Evolutionary conservation across 2,888 invertebrate species (phyloP), one percentile per base, ranked within the genome.

Genomic region (Leucophenga montana): DNA sequence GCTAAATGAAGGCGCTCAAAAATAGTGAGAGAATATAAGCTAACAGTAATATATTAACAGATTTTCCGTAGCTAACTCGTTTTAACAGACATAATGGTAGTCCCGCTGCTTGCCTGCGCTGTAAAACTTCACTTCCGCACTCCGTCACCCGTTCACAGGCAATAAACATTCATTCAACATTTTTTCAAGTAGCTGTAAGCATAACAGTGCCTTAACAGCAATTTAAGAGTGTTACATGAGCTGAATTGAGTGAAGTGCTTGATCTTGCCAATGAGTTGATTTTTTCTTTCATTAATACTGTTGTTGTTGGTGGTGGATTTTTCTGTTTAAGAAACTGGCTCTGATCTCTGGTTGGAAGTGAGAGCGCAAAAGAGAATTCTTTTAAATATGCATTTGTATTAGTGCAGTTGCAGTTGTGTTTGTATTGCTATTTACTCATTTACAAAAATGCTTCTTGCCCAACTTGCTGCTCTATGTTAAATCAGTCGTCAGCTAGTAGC

Each of bases 401-500:
- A 9, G 31, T 22, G 48, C 66, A 20, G 9, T n/a, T 27, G 54
- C 72, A 69, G 70, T 74, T 65, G 66, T 53, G 48, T 65, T 70
- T 5, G 54, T 56, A 57, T 33, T 48, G 48, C 22, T 64, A 31
- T 44, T 33, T 13, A 50, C 44, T 68, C 18, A 39, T 33, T 46
- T 18, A 11, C 77, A 74, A 74, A 82, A 82, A 86, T 83, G 85
- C 87, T 86, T 86, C 86, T 85, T 87, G 82, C 82, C 84, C 82
- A 80, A 79, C 76, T 77, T 79, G 78, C 78, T 76, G 81, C 80
- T 78, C 80, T 82, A 81, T 77, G 76, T 82, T 79, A 83, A 85
- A 79, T 87, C 86, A 86, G 86, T 86, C 87, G 85, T 82, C 84
- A 82, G 84, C 83, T 81, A 85, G 85, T 85, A 81, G 85, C 82